Evolutionary conservation across 2,888 invertebrate species (phyloP), one percentile per base, ranked within the genome.

Genomic region (Drosophila borborema): DNA sequence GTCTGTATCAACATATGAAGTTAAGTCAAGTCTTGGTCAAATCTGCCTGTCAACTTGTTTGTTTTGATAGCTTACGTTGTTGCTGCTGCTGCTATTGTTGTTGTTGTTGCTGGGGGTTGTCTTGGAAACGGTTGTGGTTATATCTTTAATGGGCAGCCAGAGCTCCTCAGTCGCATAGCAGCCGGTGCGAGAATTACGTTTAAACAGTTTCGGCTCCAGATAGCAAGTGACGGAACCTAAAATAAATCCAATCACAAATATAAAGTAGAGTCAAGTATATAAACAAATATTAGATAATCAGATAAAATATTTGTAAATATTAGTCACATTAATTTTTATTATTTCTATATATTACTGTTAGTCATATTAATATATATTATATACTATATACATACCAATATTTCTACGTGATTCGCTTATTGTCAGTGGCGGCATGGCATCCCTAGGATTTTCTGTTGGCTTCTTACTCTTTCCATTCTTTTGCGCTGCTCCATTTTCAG

Each of bases 161-260:
- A 93, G 80, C 76, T 93, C 93, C 54, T 93, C 93, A 4, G 92
- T 92, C 41, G 89, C 62, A 76, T 89, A 93, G 16, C 86, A 77
- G 14, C 92, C 92, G 48, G 77, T 90, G 49, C 89, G 82, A 4
- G 88, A 20, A 72, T 92, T 92, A 46, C 91, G 92, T 60, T 91
- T 91, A 59, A 93, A 93, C 16, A 92, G 76, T 80, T 93, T 93
- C 43, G 93, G 91, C 72, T 93, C 93, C 63, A 93, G 85, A 70
- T 92, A 93, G 67, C 92, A 93, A n/a, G 93, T 93, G 4, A 93
- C 93, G n/a, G 93, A 92, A 20, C 93, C 93, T 93, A 38, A 7
- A 40, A 2, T 7, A 40, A 40, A 40, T 40, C 7, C 7, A n/a
- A 51, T 34, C 6, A 2, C 10, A 49, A 51, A 12, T n/a, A 9